Base-by-base conservation (phyloP, 2,888 invertebrate genomes). In the Brachypalpus laphriformis region DNA sequence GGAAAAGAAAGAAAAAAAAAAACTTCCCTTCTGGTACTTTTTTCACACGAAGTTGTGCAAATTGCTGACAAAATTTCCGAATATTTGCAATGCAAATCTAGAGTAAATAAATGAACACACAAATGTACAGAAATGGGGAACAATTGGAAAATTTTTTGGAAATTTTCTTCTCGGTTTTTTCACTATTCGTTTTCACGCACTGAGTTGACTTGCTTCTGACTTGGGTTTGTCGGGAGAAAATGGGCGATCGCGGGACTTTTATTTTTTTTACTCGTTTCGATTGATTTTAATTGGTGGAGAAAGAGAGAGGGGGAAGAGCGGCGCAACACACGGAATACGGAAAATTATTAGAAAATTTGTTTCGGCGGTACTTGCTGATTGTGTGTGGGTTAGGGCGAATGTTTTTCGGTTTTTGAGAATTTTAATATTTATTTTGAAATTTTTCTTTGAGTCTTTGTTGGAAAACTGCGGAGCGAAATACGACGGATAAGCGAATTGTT, bases 401-500 rank as follows among this genome's bases (percentile, higher is more conserved):
- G 63, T 71, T 31, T 18, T 74, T 47, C 34, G 16, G 22, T 61
- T 82, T 51, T 34, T 20, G 22, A 20, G 42, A 68, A 59, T 18
- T 47, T 66, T 59, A 51, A 59, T 59, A 71, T 77, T 56, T 40
- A 71, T 61, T 47, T 18, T 81, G 11, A 37, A 45, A 3, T 54
- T 40, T 31, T 22, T 59, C 9, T 74, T 34, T 34, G 8, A 8
- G 56, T 68, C 68, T 66, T 76, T 76, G 70, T 71, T 65, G 65
- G 45, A 71, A 65, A 75, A 76, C 47, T 80, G 51, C 81, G 59
- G 81, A 76, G 81, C 71, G 75, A 81, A 70, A 59, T 80, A 49
- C 80, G 75, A 42, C 80, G 75, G 56, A 66, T 66, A 66, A 80
- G 63, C 82, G 81, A 80, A 85, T 75, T 87, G 82, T 87, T 87